Percentiles rank a stretch among this genome's conserved stretches.
phyloP scores from a whole-genome alignment of 2,797 vertebrate genomes.

The Gallinago stenura region DNA sequence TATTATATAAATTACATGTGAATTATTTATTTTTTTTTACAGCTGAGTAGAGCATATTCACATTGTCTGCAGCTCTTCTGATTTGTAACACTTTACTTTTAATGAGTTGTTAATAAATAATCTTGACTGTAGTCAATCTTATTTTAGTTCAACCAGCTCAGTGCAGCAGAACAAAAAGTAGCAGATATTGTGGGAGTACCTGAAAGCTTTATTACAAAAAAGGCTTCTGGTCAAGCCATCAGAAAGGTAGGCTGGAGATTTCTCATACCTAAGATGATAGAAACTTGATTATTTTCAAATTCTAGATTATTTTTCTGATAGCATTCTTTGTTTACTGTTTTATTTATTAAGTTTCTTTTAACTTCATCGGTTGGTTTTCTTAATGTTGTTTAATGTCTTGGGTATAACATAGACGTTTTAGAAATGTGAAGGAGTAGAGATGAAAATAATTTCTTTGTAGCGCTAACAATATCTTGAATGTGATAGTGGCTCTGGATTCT shows the following conservation, averaged over 20 bases:
- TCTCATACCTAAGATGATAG: not conserved
- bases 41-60: not conserved
- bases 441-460: not conserved
- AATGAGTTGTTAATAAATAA: not conserved
- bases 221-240: slow-evolving; percentile 91
- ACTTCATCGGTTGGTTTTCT: not conserved
- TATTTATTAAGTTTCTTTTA: not conserved
- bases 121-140: not conserved
- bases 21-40: not conserved
- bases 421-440: not conserved
- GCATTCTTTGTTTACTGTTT: not conserved
- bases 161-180: slow-evolving; percentile 90
- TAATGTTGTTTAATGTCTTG: not conserved
- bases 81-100: not conserved
- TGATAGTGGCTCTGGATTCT: not conserved
- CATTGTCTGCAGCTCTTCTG: not conserved
- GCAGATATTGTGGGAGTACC: slow-evolving; percentile 86
- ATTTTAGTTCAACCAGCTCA: slow-evolving; percentile 87
- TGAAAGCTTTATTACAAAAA: slow-evolving; percentile 90
- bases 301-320: not conserved
- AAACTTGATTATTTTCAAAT: not conserved
- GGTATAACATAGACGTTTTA: not conserved
- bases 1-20: not conserved
- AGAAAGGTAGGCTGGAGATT: slow-evolving; percentile 84
- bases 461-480: not conserved